A percentile compares a stretch with the other conserved stretches of the same genome.
Evolutionary conservation across 2,888 invertebrate genomes (phyloP).

Genomic region (Chymomyza amoena): DNA sequence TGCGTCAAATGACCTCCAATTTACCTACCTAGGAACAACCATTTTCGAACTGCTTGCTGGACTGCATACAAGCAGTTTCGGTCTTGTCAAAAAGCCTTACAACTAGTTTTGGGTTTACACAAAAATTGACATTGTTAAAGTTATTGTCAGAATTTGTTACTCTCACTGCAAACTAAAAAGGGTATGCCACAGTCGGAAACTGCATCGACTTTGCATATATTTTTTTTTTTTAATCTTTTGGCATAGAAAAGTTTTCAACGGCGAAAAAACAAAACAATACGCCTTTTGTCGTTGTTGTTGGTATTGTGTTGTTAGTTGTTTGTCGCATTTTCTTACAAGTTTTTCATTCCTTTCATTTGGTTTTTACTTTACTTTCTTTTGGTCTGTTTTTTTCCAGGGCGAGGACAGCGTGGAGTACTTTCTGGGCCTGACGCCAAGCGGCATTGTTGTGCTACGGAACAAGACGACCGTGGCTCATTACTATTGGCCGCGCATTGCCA

Average conservation of each 20-base stretch:
- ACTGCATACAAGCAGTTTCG: too few relatives aligned
- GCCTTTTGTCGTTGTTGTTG: constrained; percentile 3
- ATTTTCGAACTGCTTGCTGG: too few relatives aligned
- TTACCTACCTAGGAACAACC: too few relatives aligned
- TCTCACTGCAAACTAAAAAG: too few relatives aligned
- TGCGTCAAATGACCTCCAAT: too few relatives aligned
- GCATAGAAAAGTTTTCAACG: neutral
- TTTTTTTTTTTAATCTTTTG: neutral
- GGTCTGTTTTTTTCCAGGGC: constrained; percentile 82
- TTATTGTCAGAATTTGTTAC: too few relatives aligned
- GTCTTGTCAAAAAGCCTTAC: too few relatives aligned
- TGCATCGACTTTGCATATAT: neutral
- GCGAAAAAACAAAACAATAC: neutral
- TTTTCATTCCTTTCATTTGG: constrained; percentile 23
- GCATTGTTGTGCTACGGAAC: constrained; percentile 95
- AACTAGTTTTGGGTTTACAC: too few relatives aligned
- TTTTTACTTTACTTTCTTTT: constrained; percentile 30
- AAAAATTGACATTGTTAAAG: too few relatives aligned
- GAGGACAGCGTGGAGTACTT: constrained; percentile 98
- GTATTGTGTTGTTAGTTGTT: constrained; percentile 12
- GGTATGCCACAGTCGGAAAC: too few relatives aligned
- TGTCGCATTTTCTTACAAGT: constrained; percentile 36
- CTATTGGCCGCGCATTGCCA: constrained; percentile 98
- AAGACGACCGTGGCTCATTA: constrained; percentile 98
- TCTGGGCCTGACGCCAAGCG: constrained; percentile 96